Conservation (phyloP, 2,113 vertebrate species). For the Pundamilia nyererei region DNA sequence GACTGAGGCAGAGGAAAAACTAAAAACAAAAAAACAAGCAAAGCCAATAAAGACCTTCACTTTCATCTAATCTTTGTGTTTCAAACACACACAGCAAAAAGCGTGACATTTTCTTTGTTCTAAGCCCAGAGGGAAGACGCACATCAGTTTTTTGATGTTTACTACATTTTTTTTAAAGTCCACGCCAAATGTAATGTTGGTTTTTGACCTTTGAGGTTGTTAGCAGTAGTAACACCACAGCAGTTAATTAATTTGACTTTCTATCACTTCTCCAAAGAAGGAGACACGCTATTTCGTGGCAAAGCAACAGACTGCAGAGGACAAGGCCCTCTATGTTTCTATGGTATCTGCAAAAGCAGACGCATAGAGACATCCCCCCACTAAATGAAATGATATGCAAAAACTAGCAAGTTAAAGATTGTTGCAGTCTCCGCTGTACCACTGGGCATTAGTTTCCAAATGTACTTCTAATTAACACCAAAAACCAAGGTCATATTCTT, state of each 20-base stretch:
- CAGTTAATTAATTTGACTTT: constrained; percentile 10
- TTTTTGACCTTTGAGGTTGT: constrained; percentile 5
- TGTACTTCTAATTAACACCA: constrained; percentile 39
- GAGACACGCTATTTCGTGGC: background rate
- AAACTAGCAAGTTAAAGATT: constrained; percentile 3
- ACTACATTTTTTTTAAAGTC: background rate
- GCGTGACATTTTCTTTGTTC: background rate
- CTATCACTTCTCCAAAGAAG: background rate
- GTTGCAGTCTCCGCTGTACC: background rate
- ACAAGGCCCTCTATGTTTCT: background rate
- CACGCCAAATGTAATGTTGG: background rate
- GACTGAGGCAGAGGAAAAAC: background rate
- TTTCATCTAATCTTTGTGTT: background rate
- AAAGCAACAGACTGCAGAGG: background rate
- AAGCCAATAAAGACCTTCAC: background rate
- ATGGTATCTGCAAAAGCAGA: background rate
- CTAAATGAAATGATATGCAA: background rate
- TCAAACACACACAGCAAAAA: background rate
- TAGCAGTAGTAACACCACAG: background rate
- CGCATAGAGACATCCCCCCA: background rate
- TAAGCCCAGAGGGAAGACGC: background rate
- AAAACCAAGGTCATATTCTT: constrained; percentile 42
- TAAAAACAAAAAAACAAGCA: background rate
- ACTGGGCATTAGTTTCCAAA: constrained; percentile 21
- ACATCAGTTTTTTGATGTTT: background rate